Conservation (phyloP, 1,140 invertebrate species). For the Trichonephila clavata region DNA sequence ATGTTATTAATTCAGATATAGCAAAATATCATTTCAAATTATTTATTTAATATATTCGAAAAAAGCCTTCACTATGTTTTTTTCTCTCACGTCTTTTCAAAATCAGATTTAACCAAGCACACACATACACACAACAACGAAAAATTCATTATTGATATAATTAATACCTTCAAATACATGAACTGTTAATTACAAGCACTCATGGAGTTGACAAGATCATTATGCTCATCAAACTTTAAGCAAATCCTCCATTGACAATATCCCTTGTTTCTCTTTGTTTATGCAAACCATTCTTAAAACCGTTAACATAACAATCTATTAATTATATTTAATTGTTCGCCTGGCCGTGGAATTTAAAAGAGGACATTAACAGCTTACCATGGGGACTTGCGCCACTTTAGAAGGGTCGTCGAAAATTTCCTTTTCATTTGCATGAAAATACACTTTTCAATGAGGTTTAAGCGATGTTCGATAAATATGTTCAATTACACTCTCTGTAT, state of each 20-base stretch:
- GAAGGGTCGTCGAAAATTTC: background rate
- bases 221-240: background rate
- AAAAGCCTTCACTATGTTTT: too few species aligned
- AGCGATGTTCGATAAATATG: constrained; percentile 58
- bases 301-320: constrained; percentile 21
- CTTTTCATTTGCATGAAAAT: constrained; percentile 65
- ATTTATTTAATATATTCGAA: too few species aligned
- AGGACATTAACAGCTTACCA: constrained; percentile 7
- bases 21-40: too few species aligned
- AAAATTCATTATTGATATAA: background rate
- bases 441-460: constrained; percentile 44
- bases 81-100: too few species aligned
- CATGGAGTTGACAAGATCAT: constrained; percentile 19
- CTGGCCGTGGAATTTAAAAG: background rate
- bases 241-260: background rate
- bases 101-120: too few species aligned
- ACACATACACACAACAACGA: background rate
- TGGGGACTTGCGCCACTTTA: background rate
- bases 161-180: background rate
- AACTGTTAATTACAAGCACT: background rate
- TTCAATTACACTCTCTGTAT: constrained; percentile 31
- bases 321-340: constrained; percentile 15
- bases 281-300: background rate
- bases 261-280: background rate
- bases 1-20: too few species aligned